Conservation (phyloP, 2,888 invertebrate species). For the Andrena minutula region DNA sequence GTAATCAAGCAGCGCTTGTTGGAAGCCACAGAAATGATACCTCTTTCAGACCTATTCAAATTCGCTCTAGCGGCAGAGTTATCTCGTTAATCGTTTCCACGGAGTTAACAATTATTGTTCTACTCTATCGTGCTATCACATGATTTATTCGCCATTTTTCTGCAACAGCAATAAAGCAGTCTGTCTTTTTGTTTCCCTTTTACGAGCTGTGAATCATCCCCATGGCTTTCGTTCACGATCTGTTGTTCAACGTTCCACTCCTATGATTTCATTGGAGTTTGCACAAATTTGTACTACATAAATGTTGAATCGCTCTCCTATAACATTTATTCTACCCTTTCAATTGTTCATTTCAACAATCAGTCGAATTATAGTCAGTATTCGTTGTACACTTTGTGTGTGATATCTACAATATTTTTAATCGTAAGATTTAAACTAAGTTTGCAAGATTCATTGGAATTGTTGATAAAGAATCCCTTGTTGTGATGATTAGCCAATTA, state of each 20-base stretch:
- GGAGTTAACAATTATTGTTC: constrained; percentile 45
- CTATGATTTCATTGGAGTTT: neutral
- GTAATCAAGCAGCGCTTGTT: constrained; percentile 43
- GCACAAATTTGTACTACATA: neutral
- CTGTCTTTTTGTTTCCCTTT: constrained; percentile 22
- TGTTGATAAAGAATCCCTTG: too few species aligned
- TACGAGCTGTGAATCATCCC: constrained; percentile 16
- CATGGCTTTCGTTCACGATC: constrained; percentile 2
- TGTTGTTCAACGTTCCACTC: constrained; percentile 3
- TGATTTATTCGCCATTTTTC: constrained; percentile 26
- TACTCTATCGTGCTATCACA: constrained; percentile 27
- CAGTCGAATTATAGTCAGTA: too few species aligned
- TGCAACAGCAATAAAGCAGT: constrained; percentile 23
- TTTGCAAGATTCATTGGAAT: too few species aligned
- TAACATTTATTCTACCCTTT: too few species aligned
- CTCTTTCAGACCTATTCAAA: constrained; percentile 22
- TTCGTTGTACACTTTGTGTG: too few species aligned
- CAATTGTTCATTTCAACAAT: too few species aligned
- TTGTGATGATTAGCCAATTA: too few species aligned
- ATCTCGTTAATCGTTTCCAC: constrained; percentile 43
- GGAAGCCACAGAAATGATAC: neutral
- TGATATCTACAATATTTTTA: too few species aligned
- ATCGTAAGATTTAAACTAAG: too few species aligned
- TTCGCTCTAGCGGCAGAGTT: constrained; percentile 23
- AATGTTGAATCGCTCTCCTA: too few species aligned